Conservation (phyloP, 2,113 vertebrate species). For the Colius striatus region DNA sequence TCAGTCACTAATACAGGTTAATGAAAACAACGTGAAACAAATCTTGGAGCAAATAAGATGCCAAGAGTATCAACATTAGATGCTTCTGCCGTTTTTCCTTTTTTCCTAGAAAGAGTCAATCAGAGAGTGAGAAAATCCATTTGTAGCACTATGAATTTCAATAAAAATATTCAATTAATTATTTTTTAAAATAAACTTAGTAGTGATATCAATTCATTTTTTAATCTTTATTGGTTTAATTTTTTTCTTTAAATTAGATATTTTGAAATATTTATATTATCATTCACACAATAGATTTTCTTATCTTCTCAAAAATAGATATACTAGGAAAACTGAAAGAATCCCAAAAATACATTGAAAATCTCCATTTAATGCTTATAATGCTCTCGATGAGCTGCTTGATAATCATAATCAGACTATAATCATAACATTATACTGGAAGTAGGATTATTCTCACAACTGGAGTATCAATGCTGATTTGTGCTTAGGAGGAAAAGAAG, state of each 20-base stretch:
- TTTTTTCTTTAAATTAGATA: not conserved
- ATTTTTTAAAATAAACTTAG: not conserved
- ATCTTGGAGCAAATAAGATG: not conserved
- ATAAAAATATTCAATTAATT: not conserved
- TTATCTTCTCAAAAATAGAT: not conserved
- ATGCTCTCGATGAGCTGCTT: conserved; percentile 9
- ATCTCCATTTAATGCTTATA: not conserved
- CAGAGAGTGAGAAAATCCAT: not conserved
- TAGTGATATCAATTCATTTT: not conserved
- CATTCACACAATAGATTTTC: not conserved
- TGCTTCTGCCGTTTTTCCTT: not conserved
- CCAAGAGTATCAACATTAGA: not conserved
- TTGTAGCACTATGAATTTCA: not conserved
- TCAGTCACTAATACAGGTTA: not conserved
- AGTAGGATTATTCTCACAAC: not conserved
- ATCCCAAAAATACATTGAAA: not conserved
- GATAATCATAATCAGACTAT: conserved; percentile 25
- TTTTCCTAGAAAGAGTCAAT: not conserved
- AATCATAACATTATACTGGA: not conserved
- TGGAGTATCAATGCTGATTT: not conserved
- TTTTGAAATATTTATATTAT: conserved; percentile 1
- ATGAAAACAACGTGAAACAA: not conserved
- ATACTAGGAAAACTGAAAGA: not conserved
- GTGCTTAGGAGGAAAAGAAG: not conserved
- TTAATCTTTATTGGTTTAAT: not conserved